These are phyloP conservation scores for Megamerina dolium DNA, from an alignment of 2,888 invertebrate species.

Conservation along the genomic window DNA sequence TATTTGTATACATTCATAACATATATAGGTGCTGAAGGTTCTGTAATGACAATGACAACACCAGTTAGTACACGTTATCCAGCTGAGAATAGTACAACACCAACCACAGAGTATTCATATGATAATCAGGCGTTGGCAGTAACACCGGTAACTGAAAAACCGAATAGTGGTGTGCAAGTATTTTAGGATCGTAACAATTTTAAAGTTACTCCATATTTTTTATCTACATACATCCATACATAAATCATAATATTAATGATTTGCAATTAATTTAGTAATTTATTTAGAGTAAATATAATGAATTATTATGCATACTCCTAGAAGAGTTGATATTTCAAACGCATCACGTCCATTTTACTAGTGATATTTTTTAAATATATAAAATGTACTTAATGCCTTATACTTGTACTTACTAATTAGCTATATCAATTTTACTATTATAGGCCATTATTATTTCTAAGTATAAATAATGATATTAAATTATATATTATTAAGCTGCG, in stretches of 20 bases:
- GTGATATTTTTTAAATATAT: conserved; percentile 18
- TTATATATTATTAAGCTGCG: too few relatives aligned
- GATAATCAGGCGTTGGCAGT: conserved; percentile 73
- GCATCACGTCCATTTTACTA: conserved; percentile 26
- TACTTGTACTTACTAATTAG: too few relatives aligned
- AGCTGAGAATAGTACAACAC: conserved; percentile 66
- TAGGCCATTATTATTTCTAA: too few relatives aligned
- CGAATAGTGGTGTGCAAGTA: conserved; percentile 22
- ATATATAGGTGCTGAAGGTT: conserved; percentile 52
- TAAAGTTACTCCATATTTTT: too few relatives aligned
- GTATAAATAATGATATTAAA: too few relatives aligned
- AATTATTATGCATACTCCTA: background rate
- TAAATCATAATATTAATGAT: too few relatives aligned
- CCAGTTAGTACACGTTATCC: conserved; percentile 66
- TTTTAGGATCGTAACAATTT: conserved; percentile 23
- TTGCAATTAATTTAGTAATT: too few relatives aligned
- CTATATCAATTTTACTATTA: too few relatives aligned
- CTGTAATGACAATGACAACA: conserved; percentile 64
- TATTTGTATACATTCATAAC: too few relatives aligned
- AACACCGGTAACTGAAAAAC: conserved; percentile 51
- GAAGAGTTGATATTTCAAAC: conserved; percentile 1
- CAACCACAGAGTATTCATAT: conserved; percentile 65
- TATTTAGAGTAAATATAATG: background rate
- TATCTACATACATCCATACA: too few relatives aligned
- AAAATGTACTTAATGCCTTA: too few relatives aligned